Evolutionary conservation across 2,888 invertebrate species (phyloP).

Genomic region (Drosophila acutilabella): DNA sequence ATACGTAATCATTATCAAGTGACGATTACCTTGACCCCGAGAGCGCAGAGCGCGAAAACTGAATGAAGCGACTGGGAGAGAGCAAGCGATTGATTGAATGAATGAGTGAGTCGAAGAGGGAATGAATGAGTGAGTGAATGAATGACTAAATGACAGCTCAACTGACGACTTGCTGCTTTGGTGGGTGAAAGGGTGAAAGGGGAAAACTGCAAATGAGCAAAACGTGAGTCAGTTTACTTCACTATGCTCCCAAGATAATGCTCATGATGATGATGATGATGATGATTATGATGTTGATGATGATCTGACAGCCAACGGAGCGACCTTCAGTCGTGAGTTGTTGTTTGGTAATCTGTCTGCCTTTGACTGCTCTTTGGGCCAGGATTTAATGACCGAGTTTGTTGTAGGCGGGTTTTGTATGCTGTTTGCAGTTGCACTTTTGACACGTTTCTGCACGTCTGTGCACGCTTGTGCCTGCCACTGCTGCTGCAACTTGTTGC

Average conservation of each 20-base stretch:
- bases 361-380: conserved; percentile 60
- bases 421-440: conserved; percentile 37
- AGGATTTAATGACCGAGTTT: conserved; percentile 40
- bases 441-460: conserved; percentile 28
- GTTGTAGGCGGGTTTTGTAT: conserved; percentile 17
- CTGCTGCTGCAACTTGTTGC: conserved; percentile 59
- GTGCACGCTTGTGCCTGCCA: background rate
- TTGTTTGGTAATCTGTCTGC: conserved; percentile 60
- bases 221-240: conserved; percentile 69
- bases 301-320: conserved; percentile 22
- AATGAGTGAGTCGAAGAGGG: conserved; percentile 16
- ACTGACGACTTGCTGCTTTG: conserved; percentile 8
- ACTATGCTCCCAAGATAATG: conserved; percentile 25
- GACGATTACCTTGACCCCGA: conserved; percentile 69
- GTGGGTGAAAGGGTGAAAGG: conserved; percentile 27
- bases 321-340: conserved; percentile 71
- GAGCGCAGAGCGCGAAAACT: conserved; percentile 36
- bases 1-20: conserved; percentile 63
- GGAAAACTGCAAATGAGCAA: conserved; percentile 62
- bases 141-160: conserved; percentile 8
- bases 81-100: conserved; percentile 50
- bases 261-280: conserved; percentile 7
- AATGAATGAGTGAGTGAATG: conserved; percentile 9
- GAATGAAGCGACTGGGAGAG: conserved; percentile 40
- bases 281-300: conserved; percentile 6